These are phyloP conservation scores for Apotomis betuletana DNA, from an alignment of 2,888 invertebrate genomes.

Conservation along the genomic window DNA sequence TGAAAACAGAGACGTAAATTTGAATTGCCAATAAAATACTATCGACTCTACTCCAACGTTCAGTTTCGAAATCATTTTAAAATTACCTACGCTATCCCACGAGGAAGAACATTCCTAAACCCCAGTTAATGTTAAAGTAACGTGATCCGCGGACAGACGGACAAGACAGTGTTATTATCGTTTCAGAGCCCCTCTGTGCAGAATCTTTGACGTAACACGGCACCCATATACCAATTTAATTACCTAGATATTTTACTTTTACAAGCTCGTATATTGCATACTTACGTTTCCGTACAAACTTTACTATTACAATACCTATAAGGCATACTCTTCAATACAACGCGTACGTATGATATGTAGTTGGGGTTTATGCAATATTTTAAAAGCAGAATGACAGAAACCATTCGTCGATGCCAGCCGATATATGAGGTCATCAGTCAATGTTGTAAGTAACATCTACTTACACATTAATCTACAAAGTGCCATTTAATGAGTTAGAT, in stretches of 20 bases:
- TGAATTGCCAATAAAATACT: no score
- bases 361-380: constrained; percentile 57
- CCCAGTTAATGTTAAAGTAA: constrained; percentile 45
- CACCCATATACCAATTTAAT: constrained; percentile 57
- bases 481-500: constrained; percentile 20
- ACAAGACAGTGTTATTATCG: constrained; percentile 46
- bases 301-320: not conserved
- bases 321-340: not conserved
- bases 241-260: constrained; percentile 52
- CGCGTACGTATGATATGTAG: not conserved
- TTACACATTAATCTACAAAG: constrained; percentile 8
- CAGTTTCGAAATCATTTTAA: not conserved
- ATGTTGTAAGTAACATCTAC: constrained; percentile 53
- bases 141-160: constrained; percentile 47
- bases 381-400: constrained; percentile 72
- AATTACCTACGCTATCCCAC: not conserved
- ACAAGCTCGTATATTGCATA: constrained; percentile 6
- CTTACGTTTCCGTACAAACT: not conserved
- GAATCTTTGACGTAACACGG: constrained; percentile 55
- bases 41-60: not conserved
- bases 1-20: no score
- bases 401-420: constrained; percentile 68
- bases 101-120: constrained; percentile 20
- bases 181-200: constrained; percentile 51
- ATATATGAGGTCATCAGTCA: constrained; percentile 73